A percentile compares a stretch with the other conserved stretches of the same genome.
Conservation (phyloP, 35 echinoderm and acorn worm species). For the Apostichopus parvimensis region DNA sequence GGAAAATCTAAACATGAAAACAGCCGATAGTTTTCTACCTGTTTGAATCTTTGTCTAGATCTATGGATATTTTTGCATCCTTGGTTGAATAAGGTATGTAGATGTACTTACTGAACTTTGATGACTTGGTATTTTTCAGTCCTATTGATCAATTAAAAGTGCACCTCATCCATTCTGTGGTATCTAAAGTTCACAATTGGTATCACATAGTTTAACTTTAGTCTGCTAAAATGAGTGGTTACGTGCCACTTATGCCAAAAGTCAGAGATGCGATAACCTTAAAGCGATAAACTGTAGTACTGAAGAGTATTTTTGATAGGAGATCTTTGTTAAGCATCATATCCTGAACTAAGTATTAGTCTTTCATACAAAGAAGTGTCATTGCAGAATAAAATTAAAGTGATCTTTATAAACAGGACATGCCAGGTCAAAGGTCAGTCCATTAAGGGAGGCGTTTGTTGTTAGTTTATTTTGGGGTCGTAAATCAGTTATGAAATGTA, state of each 20-base stretch:
- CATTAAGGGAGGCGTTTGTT: no score
- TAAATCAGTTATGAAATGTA: no score
- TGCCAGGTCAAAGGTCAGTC: no score
- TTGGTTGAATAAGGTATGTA: not conserved
- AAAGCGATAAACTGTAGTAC: no score
- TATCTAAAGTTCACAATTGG: not conserved
- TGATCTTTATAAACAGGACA: no score
- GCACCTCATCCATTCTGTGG: not conserved
- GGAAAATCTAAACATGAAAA: conserved; percentile 1
- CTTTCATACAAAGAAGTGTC: no score
- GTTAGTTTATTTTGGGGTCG: no score
- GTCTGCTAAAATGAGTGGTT: not conserved
- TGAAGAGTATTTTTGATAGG: no score
- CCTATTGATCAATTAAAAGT: not conserved
- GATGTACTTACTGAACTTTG: not conserved
- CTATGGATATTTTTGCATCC: not conserved
- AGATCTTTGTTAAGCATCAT: no score
- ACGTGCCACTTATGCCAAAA: not conserved
- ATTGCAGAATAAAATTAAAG: no score
- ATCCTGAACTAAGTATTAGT: no score
- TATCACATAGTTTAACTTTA: not conserved
- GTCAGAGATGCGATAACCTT: no score
- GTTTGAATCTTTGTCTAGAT: not conserved
- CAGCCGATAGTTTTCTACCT: not conserved
- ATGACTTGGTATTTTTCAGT: not conserved